Evolutionary conservation across 2,113 vertebrate species (phyloP).

Genomic region (Mustela lutreola): DNA sequence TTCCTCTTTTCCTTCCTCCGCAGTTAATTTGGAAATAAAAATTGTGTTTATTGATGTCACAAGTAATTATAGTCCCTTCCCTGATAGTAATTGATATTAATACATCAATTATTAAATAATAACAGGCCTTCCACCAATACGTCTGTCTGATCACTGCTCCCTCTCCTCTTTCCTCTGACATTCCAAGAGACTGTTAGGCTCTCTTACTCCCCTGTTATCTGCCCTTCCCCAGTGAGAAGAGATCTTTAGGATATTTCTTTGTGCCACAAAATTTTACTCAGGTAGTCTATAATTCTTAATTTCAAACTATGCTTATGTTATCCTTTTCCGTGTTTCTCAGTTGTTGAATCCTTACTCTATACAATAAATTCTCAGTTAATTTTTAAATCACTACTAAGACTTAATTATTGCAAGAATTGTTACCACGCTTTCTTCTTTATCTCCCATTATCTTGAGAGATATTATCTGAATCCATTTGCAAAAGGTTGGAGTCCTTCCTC

Average conservation of each 20-base stretch:
- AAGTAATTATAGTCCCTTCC: background rate
- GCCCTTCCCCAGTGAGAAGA: background rate
- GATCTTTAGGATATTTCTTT: background rate
- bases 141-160: background rate
- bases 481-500: background rate
- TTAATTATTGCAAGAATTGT: background rate
- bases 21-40: conserved; percentile 2
- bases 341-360: background rate
- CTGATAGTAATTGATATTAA: conserved; percentile 1
- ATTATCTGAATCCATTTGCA: background rate
- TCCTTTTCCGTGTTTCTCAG: background rate
- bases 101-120: background rate
- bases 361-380: conserved; percentile 13
- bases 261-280: background rate
- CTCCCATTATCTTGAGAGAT: background rate
- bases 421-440: background rate
- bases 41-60: background rate
- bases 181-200: background rate
- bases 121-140: background rate
- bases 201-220: background rate
- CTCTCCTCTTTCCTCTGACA: background rate
- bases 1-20: background rate
- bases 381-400: background rate
- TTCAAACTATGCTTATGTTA: background rate
- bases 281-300: background rate